These are phyloP conservation scores for Ectobius pallidus DNA, from an alignment of 2,888 invertebrate genomes.

Conservation along the genomic window DNA sequence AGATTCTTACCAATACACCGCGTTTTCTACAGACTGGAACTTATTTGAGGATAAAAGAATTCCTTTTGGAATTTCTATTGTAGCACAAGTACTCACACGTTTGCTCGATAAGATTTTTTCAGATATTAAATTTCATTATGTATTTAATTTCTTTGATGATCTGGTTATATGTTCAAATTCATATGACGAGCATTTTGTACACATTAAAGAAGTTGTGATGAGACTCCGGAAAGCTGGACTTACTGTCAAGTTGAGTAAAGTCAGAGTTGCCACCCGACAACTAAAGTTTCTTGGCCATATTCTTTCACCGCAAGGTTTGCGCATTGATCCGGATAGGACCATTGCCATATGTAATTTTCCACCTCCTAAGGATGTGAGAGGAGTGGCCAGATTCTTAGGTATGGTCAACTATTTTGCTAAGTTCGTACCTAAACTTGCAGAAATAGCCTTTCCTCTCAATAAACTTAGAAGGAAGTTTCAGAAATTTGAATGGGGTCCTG, in stretches of 20 bases:
- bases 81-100: background rate
- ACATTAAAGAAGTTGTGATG: background rate
- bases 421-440: background rate
- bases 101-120: background rate
- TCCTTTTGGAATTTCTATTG: background rate
- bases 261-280: too few species aligned
- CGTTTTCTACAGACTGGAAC: background rate
- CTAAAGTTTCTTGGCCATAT: background rate
- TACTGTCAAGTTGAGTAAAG: constrained; percentile 1
- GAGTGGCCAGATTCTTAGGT: too few species aligned
- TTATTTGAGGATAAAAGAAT: background rate
- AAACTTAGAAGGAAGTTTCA: background rate
- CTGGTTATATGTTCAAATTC: too few species aligned
- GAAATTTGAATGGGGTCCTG: background rate
- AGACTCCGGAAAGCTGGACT: too few species aligned
- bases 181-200: background rate
- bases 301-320: background rate
- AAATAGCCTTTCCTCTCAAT: background rate
- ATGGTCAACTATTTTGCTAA: background rate
- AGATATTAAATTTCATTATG: background rate
- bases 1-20: background rate
- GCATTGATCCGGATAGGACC: background rate
- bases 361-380: too few species aligned
- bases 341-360: background rate
- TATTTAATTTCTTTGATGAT: background rate